Conservation (phyloP, 2,113 vertebrate species). For the Leptobrachium leishanense region DNA sequence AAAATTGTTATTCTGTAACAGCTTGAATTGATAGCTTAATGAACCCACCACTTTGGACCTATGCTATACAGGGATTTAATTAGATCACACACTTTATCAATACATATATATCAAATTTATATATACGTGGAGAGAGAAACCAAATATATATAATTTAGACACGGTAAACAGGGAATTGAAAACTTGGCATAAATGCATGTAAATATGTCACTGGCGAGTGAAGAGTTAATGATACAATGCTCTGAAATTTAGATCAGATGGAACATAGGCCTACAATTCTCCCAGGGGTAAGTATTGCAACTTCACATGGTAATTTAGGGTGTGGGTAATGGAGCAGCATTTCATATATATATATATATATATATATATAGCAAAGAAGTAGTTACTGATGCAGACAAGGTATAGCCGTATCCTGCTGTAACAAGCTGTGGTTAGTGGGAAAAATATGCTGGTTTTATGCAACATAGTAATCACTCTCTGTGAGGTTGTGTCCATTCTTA, state of each 20-base stretch:
- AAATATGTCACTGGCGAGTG: neutral
- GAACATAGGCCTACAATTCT: constrained; percentile 22
- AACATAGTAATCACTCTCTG: too few relatives aligned
- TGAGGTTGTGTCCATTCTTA: too few relatives aligned
- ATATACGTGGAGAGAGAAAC: too few relatives aligned
- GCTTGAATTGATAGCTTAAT: neutral
- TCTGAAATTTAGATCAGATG: constrained; percentile 27
- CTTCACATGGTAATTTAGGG: constrained; percentile 29
- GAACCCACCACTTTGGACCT: neutral
- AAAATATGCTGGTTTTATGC: neutral
- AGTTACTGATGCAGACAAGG: constrained; percentile 23
- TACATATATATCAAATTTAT: too few relatives aligned
- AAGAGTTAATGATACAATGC: constrained; percentile 34
- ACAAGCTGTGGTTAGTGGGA: constrained; percentile 32
- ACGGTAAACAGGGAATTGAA: too few relatives aligned
- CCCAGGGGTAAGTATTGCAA: constrained; percentile 18
- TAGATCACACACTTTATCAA: neutral
- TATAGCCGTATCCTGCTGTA: neutral
- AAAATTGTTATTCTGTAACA: neutral
- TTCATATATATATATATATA: neutral
- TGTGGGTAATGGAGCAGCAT: constrained; percentile 27
- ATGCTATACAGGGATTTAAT: neutral
- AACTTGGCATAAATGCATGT: too few relatives aligned
- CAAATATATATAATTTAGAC: too few relatives aligned
- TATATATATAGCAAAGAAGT: constrained; percentile 23